phyloP scores from a whole-genome alignment of 2,113 vertebrate species.

The Poeciliopsis prolifica region DNA sequence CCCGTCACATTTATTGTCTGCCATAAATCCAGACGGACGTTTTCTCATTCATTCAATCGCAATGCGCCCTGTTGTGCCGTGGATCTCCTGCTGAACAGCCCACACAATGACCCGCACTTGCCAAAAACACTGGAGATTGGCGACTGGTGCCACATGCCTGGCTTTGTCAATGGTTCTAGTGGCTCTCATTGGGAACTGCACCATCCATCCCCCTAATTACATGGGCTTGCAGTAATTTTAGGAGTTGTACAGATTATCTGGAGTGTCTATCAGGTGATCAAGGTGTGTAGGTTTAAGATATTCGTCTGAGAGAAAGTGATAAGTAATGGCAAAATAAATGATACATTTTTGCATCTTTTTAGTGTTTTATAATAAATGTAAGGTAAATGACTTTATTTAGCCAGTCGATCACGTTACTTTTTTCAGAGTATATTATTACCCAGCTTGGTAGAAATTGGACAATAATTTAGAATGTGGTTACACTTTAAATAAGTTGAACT shows the following conservation, averaged over 20 bases:
- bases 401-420: neutral
- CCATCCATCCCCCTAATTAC: neutral
- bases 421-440: neutral
- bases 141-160: constrained; percentile 58
- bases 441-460: neutral
- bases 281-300: neutral
- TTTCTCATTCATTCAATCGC: neutral
- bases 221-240: neutral
- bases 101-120: constrained; percentile 49
- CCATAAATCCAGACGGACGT: neutral
- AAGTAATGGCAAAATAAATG: neutral
- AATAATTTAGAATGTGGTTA: neutral
- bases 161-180: constrained; percentile 48
- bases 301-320: neutral
- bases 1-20: neutral
- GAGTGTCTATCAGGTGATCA: neutral
- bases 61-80: neutral
- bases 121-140: constrained; percentile 42
- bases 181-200: constrained; percentile 55
- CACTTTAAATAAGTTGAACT: too few species aligned
- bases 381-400: neutral
- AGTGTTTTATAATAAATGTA: neutral
- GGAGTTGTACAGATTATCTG: neutral
- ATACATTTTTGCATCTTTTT: neutral
- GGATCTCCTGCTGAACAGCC: constrained; percentile 4